Percentiles rank a stretch among this genome's conserved stretches.
phyloP scores from a whole-genome alignment of 2,113 vertebrate species.

The Dicaeum eximium region DNA sequence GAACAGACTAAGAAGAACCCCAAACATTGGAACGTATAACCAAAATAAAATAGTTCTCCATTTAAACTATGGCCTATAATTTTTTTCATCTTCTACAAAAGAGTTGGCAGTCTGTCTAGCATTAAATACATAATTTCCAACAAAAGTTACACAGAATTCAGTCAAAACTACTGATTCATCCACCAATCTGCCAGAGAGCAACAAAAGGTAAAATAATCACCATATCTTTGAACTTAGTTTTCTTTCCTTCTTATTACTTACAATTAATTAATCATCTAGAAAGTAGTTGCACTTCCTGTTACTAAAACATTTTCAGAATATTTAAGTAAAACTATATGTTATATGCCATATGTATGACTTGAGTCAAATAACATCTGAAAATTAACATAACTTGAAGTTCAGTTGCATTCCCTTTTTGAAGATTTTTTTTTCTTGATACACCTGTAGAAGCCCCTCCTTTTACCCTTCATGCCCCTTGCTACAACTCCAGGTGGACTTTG shows the following conservation, averaged over 20 bases:
- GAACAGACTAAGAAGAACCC: neutral
- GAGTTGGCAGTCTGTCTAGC: neutral
- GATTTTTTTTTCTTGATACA: neutral
- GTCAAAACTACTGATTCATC: neutral
- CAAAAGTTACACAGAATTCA: neutral
- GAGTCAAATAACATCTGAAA: neutral
- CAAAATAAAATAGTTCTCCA: neutral
- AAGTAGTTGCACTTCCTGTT: neutral
- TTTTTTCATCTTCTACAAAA: neutral
- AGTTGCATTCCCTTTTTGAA: neutral
- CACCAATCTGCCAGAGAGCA: neutral
- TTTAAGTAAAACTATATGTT: neutral
- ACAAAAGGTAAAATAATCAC: neutral
- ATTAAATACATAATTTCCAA: neutral
- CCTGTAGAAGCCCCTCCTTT: neutral
- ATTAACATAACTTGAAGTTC: neutral
- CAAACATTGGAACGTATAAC: neutral
- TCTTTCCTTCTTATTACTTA: neutral
- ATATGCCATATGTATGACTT: neutral
- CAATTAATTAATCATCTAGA: neutral
- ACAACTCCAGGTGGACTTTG: neutral
- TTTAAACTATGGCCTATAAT: neutral
- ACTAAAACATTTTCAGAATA: neutral
- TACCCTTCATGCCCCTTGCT: neutral
- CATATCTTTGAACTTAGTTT: neutral